These are phyloP conservation scores for Pachycephala philippinensis DNA, from an alignment of 2,113 vertebrate genomes.

Conservation along the genomic window DNA sequence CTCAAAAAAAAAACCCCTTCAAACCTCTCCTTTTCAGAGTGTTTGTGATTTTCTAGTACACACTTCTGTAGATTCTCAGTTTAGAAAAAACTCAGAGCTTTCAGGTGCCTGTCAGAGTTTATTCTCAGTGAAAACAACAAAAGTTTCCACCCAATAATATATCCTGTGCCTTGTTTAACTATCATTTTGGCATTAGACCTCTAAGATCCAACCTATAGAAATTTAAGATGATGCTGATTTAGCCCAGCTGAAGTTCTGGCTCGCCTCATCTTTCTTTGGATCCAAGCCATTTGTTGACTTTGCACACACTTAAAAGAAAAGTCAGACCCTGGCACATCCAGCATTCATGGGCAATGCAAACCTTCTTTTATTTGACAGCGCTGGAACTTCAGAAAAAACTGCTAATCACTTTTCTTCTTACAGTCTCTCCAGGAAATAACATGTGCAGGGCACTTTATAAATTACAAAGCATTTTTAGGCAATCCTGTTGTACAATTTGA, in stretches of 20 bases:
- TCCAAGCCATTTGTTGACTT: conserved; percentile 29
- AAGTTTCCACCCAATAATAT: background rate
- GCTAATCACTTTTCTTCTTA: conserved; percentile 37
- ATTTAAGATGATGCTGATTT: background rate
- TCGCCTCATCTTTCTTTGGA: background rate
- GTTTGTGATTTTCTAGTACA: background rate
- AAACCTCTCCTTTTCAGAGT: background rate
- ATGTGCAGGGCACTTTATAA: conserved; percentile 9
- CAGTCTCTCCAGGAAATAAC: conserved; percentile 34
- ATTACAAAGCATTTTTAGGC: conserved; percentile 46
- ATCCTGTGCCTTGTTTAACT: background rate
- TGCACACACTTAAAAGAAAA: background rate
- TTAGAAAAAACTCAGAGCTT: background rate
- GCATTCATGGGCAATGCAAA: conserved; percentile 20
- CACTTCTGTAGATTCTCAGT: background rate
- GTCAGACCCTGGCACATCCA: conserved; percentile 10
- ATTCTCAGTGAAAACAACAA: background rate
- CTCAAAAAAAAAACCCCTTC: background rate
- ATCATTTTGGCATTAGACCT: background rate
- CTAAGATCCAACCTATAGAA: background rate
- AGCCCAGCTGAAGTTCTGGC: background rate
- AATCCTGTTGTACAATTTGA: conserved; percentile 50
- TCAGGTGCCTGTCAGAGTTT: background rate
- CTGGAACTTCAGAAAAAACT: conserved; percentile 50
- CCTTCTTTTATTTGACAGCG: conserved; percentile 41